Evolutionary conservation across 2,888 invertebrate species (phyloP).

Genomic region (Boloria euphrosyne): DNA sequence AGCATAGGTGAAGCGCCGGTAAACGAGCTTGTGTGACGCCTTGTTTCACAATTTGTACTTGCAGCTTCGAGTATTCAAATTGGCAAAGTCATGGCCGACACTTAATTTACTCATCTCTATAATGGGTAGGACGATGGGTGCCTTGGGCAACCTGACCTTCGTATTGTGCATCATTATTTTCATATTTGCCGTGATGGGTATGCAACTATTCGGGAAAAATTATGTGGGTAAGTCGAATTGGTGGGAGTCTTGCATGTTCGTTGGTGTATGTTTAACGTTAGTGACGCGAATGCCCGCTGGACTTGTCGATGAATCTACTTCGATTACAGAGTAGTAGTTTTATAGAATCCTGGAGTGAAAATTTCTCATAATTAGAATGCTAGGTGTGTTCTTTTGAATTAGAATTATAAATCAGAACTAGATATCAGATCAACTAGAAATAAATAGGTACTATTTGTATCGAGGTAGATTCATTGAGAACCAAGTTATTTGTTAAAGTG

Average conservation of each 20-base stretch:
- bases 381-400: conserved; percentile 26
- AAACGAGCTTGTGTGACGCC: conserved; percentile 82
- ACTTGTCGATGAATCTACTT: conserved; percentile 60
- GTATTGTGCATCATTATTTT: conserved; percentile 98
- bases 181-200: conserved; percentile 98
- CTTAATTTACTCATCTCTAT: conserved; percentile 97
- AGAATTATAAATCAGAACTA: conserved; percentile 1
- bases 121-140: conserved; percentile 97
- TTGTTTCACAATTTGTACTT: conserved; percentile 83
- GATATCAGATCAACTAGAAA: conserved; percentile 1
- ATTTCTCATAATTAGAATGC: conserved; percentile 18
- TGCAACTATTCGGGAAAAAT: conserved; percentile 96
- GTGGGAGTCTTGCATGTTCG: conserved; percentile 82
- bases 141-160: conserved; percentile 96
- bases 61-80: conserved; percentile 97
- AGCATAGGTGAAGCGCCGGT: conserved; percentile 83
- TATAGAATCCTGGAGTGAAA: conserved; percentile 27
- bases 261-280: conserved; percentile 76
- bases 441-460: conserved; percentile 30
- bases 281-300: conserved; percentile 62
- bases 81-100: conserved; percentile 98
- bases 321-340: conserved; percentile 37
- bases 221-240: conserved; percentile 89
- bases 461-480: conserved; percentile 56
- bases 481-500: conserved; percentile 43